phyloP scores from a whole-genome alignment of 2,797 vertebrate genomes.

The Danio jaintianensis region DNA sequence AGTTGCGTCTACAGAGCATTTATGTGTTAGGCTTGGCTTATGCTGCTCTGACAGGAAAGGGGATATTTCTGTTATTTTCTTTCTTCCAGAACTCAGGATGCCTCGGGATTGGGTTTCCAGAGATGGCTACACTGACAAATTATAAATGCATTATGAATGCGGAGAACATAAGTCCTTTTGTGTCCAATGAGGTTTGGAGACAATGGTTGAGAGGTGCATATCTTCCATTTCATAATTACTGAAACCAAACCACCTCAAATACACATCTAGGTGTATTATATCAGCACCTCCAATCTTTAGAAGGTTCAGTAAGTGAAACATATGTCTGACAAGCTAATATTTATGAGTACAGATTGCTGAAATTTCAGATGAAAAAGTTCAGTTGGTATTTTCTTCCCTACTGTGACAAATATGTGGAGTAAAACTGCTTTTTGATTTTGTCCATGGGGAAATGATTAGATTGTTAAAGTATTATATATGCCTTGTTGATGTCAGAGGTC shows the following conservation, averaged over 20 bases:
- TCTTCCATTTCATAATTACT: conserved; percentile 52
- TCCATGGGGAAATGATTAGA: no score
- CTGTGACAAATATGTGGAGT: no score
- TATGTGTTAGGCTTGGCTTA: conserved; percentile 44
- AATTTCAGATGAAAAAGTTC: no score
- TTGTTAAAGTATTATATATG: no score
- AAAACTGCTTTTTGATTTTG: no score
- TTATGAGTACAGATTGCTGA: neutral
- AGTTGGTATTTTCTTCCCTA: no score
- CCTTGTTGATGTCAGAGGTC: no score
- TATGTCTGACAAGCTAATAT: neutral
- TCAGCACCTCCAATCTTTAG: conserved; percentile 21
- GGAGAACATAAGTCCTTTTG: conserved; percentile 67
- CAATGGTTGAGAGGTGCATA: conserved; percentile 50
- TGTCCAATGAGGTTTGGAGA: conserved; percentile 50
- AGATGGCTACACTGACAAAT: conserved; percentile 63
- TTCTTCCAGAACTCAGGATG: conserved; percentile 59
- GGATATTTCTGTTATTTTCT: conserved; percentile 46
- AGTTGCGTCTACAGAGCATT: conserved; percentile 46
- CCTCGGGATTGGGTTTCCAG: conserved; percentile 66
- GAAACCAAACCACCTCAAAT: conserved; percentile 28
- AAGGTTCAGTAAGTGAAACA: neutral
- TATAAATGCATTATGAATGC: conserved; percentile 62
- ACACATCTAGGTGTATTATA: conserved; percentile 32
- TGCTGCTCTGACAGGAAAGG: conserved; percentile 56